Evolutionary conservation across 2,888 invertebrate species (phyloP).

Genomic region (Rutpela maculata): DNA sequence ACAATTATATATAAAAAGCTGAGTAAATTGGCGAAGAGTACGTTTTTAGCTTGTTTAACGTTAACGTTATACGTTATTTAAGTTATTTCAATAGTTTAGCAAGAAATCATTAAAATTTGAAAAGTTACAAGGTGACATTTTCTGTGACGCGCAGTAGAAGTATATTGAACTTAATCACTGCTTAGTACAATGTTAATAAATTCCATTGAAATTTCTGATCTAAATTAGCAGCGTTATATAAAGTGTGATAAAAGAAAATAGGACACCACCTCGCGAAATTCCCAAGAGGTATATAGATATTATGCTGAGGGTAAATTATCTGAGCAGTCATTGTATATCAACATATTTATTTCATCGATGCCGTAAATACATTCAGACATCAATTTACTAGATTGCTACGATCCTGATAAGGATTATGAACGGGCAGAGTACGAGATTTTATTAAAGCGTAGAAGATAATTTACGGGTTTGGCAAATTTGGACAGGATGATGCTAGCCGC

Average conservation of each 20-base stretch:
- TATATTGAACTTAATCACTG: neutral
- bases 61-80: no score
- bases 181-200: neutral
- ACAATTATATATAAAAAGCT: no score
- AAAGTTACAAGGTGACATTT: neutral
- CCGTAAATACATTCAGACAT: slow-evolving; percentile 16
- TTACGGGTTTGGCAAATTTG: neutral
- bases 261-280: slow-evolving; percentile 2
- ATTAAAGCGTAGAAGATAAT: neutral
- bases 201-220: neutral
- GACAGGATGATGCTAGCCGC: neutral
- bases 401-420: neutral
- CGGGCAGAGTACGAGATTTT: neutral
- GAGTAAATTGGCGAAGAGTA: no score
- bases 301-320: neutral
- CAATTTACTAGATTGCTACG: slow-evolving; percentile 16
- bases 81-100: no score
- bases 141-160: no score
- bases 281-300: neutral
- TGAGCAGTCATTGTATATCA: slow-evolving; percentile 2
- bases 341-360: slow-evolving; percentile 21
- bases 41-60: no score
- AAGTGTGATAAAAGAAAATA: slow-evolving; percentile 9
- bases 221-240: neutral
- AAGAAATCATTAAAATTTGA: no score